A percentile compares a stretch with the other conserved stretches of the same genome.
phyloP scores from a whole-genome alignment of 1,140 invertebrate species.

The Aleiodes sp. region DNA sequence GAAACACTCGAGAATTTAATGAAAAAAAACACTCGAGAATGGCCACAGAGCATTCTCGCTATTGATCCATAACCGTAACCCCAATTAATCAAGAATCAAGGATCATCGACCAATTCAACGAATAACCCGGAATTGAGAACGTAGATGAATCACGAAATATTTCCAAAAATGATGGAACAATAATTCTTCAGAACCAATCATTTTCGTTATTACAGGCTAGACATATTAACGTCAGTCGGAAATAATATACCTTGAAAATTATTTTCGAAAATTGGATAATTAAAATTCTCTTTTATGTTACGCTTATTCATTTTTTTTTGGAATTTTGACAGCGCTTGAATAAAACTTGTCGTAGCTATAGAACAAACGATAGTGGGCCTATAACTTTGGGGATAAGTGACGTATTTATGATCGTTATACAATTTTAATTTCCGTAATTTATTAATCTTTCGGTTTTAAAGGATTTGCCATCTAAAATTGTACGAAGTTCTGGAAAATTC shows the following conservation, averaged over 20 bases:
- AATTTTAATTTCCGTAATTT: too few relatives aligned
- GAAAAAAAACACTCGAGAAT: not conserved
- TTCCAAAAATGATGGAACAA: conserved; percentile 13
- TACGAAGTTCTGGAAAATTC: too few relatives aligned
- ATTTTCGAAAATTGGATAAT: not conserved
- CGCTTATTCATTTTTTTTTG: not conserved
- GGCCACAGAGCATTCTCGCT: not conserved
- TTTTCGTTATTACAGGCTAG: conserved; percentile 11
- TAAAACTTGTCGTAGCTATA: too few relatives aligned
- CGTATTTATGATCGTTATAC: too few relatives aligned
- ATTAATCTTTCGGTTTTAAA: too few relatives aligned
- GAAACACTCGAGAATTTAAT: too few relatives aligned
- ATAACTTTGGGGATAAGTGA: too few relatives aligned
- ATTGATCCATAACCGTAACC: not conserved
- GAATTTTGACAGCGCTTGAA: not conserved
- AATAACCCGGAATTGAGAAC: not conserved
- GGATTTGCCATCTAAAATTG: too few relatives aligned
- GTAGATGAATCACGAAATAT: not conserved
- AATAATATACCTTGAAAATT: not conserved
- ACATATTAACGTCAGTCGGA: not conserved
- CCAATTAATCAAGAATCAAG: conserved; percentile 29
- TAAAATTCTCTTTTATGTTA: not conserved
- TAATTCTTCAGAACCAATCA: conserved; percentile 14
- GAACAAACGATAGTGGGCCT: too few relatives aligned
- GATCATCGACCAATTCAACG: conserved; percentile 20